These are phyloP conservation scores for Gambusia yucatana DNA, from an alignment of 2,797 vertebrate genomes.

Conservation along the genomic window DNA sequence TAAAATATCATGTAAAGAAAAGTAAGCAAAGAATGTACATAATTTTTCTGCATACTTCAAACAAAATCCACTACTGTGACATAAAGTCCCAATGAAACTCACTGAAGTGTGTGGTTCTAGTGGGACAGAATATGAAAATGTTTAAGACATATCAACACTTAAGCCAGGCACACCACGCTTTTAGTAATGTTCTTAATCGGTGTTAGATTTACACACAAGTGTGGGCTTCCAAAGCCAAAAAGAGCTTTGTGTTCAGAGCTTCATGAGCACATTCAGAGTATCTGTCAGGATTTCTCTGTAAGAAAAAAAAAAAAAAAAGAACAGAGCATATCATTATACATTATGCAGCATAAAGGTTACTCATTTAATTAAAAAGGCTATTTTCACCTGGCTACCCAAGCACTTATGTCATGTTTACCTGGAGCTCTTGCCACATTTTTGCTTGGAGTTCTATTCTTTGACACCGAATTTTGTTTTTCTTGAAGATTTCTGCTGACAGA, in stretches of 20 bases:
- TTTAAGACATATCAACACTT: background rate
- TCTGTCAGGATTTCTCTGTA: slow-evolving; percentile 64
- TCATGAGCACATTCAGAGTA: slow-evolving; percentile 79
- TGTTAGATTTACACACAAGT: slow-evolving; percentile 51
- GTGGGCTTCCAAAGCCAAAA: slow-evolving; percentile 80
- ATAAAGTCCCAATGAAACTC: background rate
- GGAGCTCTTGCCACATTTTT: slow-evolving; percentile 86
- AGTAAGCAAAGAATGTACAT: background rate
- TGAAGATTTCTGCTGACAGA: slow-evolving; percentile 73
- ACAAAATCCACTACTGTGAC: background rate
- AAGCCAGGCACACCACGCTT: background rate
- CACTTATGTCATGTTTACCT: slow-evolving; percentile 73
- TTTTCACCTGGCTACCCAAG: background rate
- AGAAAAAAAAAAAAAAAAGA: slow-evolving; percentile 34
- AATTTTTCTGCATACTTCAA: background rate
- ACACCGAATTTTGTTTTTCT: slow-evolving; percentile 83
- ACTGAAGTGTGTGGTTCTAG: background rate
- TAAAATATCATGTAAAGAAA: background rate
- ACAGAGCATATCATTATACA: background rate
- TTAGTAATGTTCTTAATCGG: background rate
- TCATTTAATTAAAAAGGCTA: background rate
- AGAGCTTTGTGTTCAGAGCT: slow-evolving; percentile 85
- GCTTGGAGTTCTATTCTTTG: slow-evolving; percentile 83
- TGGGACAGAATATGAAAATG: background rate
- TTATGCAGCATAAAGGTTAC: background rate